Evolutionary conservation across 2,797 vertebrate genomes (phyloP).

Genomic region (Vultur gryphus): DNA sequence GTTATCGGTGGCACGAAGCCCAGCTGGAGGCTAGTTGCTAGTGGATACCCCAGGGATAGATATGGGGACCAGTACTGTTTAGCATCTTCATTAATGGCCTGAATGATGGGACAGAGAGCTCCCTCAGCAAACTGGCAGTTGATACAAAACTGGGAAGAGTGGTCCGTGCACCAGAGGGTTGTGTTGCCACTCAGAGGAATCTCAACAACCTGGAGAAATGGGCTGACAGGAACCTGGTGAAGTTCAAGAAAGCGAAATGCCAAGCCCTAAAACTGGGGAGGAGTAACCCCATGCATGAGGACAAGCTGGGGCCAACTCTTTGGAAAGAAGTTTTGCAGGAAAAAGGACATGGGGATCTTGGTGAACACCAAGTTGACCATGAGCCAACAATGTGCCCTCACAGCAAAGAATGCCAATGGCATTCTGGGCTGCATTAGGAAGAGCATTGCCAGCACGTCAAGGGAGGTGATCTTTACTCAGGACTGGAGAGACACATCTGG

Average conservation of each 20-base stretch:
- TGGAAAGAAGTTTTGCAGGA: neutral
- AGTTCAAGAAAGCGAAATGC: neutral
- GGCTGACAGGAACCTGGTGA: neutral
- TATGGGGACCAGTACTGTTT: too few relatives aligned
- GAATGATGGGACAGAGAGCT: too few relatives aligned
- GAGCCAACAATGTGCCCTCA: neutral
- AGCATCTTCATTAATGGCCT: too few relatives aligned
- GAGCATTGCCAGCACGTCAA: neutral
- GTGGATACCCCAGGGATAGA: too few relatives aligned
- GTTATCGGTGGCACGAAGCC: too few relatives aligned
- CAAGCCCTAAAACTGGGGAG: neutral
- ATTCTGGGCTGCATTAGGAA: neutral
- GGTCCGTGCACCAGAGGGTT: neutral
- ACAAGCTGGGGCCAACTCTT: neutral
- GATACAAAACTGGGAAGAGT: too few relatives aligned
- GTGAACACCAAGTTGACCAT: neutral
- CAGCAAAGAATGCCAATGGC: too few relatives aligned
- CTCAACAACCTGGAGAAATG: neutral
- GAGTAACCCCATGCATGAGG: neutral
- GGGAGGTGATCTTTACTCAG: neutral
- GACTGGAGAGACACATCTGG: neutral
- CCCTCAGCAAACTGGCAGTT: too few relatives aligned
- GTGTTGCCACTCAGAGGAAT: neutral
- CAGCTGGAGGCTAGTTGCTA: too few relatives aligned
- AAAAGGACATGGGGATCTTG: neutral